Evolutionary conservation across 1,140 invertebrate genomes (phyloP), one percentile per base, ranked within the genome.

Genomic region (Drosophila lowei): DNA sequence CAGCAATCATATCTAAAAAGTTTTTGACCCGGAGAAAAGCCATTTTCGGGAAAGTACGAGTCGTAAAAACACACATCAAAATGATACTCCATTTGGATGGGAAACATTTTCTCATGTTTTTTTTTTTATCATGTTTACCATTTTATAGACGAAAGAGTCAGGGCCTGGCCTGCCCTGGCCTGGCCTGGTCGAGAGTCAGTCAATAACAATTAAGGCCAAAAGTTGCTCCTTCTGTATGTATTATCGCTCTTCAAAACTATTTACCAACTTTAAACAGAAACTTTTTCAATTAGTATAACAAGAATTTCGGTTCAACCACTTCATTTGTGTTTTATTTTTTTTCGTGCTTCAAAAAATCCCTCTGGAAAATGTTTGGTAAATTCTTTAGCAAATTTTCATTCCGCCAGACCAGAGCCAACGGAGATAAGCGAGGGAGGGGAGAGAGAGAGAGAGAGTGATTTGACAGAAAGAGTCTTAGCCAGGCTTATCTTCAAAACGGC

Each of bases 261-360:
- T 70, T 38, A 46, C 41, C 67, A 80, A 86, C 77, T 85, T 80
- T 74, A 77, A 81, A 79, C 65, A 48, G 11, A 77, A 85, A 85
- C 81, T 85, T 85, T 85, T 85, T 85, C 77, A 85, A 85, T 85
- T 85, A 85, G 83, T 88, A 66, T 86, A 85, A 86, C 81, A 77
- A 81, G 77, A 80, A 81, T 81, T 81, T 71, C 28, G 46, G 46
- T 38, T 46, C 28, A 55, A 73, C 58, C 68, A 63, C 68, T 73
- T 73, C 68, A 73, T 62, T 72, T 72, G 44, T 8, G 18, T 54
- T 43, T 52, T 16, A 6, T 2, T n/a, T 34, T 34, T 34, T 3
- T 9, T 34, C 30, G 30, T 34, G 30, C 30, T 9, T 7, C 7
- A 8, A 28, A 18, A 28, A n/a, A 13, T 28, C n/a, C 44, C 56